Evolutionary conservation across 1,140 invertebrate species (phyloP).

Genomic region (Drosophila paulistorum): DNA sequence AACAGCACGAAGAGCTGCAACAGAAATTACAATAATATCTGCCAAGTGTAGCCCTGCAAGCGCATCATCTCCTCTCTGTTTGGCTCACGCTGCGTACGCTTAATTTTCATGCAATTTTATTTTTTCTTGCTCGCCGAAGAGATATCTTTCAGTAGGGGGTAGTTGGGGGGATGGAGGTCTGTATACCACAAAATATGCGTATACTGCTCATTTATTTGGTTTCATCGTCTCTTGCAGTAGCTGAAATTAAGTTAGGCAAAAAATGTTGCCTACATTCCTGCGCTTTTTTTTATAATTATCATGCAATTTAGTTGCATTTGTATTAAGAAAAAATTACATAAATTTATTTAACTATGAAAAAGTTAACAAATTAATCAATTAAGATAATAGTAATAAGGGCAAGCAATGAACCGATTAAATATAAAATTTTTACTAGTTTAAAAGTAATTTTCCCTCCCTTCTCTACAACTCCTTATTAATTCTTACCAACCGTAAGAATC

Average conservation of each 20-base stretch:
- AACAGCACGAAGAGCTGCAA: slow-evolving; percentile 3
- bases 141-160: background rate
- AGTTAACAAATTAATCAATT: no score
- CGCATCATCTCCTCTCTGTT: background rate
- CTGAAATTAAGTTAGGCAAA: slow-evolving; percentile 22
- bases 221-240: slow-evolving; percentile 24
- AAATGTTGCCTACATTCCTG: slow-evolving; percentile 46
- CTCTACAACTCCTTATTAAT: no score
- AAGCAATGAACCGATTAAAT: no score
- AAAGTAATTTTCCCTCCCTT: no score
- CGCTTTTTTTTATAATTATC: slow-evolving; percentile 33
- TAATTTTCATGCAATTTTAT: slow-evolving; percentile 69
- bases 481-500: no score
- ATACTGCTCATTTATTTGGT: slow-evolving; percentile 72
- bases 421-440: no score
- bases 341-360: background rate
- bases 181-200: slow-evolving; percentile 59
- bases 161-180: background rate
- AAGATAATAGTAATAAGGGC: no score
- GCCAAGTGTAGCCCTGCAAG: slow-evolving; percentile 25
- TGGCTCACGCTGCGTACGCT: slow-evolving; percentile 65
- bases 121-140: slow-evolving; percentile 31
- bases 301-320: background rate
- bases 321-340: background rate
- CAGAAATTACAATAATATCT: slow-evolving; percentile 16